These are phyloP conservation scores for Urocynchramus pylzowi DNA, from an alignment of 2,113 vertebrate species.

Conservation along the genomic window DNA sequence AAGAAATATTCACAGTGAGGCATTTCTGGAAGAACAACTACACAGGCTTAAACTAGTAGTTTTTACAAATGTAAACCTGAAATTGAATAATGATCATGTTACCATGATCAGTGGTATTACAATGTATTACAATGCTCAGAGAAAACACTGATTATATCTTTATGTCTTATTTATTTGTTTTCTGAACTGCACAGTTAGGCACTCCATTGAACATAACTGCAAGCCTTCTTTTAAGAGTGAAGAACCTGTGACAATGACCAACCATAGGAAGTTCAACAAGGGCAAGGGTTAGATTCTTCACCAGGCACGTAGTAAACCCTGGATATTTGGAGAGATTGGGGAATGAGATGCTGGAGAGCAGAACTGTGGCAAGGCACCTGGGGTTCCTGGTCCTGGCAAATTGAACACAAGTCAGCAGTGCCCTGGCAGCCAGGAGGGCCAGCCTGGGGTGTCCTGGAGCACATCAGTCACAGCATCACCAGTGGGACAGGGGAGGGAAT, in stretches of 20 bases:
- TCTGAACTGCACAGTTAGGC: not conserved
- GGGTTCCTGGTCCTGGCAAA: rapidly evolving
- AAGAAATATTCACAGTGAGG: not conserved
- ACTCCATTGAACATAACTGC: not conserved
- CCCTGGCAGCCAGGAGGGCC: not conserved
- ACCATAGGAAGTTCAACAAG: not conserved
- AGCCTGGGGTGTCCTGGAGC: rapidly evolving
- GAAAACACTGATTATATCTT: not conserved
- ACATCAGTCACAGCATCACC: not conserved
- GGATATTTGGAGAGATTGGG: not conserved
- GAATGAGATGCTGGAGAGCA: not conserved
- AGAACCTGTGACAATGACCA: not conserved
- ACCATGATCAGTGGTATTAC: too few species aligned
- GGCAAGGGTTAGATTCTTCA: not conserved
- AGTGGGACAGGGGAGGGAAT: rapidly evolving
- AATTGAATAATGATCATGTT: not conserved
- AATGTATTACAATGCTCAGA: not conserved
- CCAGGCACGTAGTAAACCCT: not conserved
- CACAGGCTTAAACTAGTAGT: not conserved
- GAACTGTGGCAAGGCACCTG: not conserved
- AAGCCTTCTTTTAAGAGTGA: not conserved
- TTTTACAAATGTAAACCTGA: not conserved
- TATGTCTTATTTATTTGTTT: not conserved
- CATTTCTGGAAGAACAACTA: not conserved
- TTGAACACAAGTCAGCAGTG: not conserved